Conservation (phyloP, 2,113 vertebrate species). For the Corythornis cristatus region DNA sequence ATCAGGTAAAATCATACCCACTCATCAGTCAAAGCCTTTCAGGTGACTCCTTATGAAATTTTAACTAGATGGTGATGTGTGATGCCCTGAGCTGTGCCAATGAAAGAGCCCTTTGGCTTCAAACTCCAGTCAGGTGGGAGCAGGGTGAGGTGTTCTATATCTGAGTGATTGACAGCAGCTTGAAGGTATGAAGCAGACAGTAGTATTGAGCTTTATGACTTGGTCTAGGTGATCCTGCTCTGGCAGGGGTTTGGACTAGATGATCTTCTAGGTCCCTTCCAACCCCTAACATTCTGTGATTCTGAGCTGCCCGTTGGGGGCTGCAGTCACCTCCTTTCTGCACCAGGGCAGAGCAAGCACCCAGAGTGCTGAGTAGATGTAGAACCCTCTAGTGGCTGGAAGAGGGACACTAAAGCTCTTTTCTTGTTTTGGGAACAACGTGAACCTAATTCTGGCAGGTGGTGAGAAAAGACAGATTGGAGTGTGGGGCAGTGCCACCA, state of each 20-base stretch:
- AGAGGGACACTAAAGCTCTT: background rate
- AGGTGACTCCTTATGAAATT: background rate
- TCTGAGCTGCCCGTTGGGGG: background rate
- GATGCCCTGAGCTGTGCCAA: background rate
- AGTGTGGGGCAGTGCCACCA: background rate
- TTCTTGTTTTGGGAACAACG: background rate
- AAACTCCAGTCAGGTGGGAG: background rate
- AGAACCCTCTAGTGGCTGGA: background rate
- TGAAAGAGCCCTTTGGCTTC: background rate
- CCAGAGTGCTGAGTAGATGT: background rate
- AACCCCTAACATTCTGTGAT: too few species aligned
- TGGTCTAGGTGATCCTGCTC: too few species aligned
- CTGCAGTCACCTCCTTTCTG: background rate
- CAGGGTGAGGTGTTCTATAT: background rate
- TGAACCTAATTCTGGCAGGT: background rate
- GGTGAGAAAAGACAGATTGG: background rate
- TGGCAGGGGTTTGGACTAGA: too few species aligned
- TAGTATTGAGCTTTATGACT: background rate
- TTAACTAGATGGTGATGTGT: background rate
- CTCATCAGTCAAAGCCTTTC: background rate
- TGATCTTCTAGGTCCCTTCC: too few species aligned
- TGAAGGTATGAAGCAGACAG: background rate
- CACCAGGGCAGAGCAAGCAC: background rate
- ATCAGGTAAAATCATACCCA: slow-evolving; percentile 16
- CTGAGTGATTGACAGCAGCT: background rate